A percentile compares a stretch with the other conserved stretches of the same genome.
Evolutionary conservation across 1,140 invertebrate genomes (phyloP).

Genomic region (Trinorchestia longiramus): DNA sequence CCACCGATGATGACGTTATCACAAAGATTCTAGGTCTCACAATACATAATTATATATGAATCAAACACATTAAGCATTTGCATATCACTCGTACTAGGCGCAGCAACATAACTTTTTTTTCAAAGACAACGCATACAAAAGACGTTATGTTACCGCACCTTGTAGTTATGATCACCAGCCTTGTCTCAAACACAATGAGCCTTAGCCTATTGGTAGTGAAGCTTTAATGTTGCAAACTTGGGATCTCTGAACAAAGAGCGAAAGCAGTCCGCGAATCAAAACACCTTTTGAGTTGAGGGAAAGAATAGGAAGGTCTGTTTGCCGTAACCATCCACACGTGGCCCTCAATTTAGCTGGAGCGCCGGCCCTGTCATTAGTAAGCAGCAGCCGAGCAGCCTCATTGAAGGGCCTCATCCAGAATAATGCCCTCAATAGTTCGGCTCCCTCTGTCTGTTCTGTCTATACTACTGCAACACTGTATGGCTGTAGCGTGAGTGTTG

Average conservation of each 20-base stretch:
- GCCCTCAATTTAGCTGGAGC: not conserved
- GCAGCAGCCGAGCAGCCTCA: not conserved
- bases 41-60: too few species aligned
- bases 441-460: not conserved
- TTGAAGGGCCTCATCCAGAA: not conserved
- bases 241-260: not conserved
- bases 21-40: too few species aligned
- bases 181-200: not conserved
- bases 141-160: too few species aligned
- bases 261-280: not conserved
- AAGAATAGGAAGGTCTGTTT: not conserved
- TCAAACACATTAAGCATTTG: too few species aligned
- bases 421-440: not conserved
- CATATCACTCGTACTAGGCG: too few species aligned
- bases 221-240: not conserved
- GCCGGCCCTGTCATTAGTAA: not conserved
- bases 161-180: too few species aligned
- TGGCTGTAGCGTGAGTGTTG: not conserved
- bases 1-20: too few species aligned
- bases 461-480: not conserved
- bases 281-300: not conserved
- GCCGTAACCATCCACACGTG: not conserved
- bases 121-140: too few species aligned
- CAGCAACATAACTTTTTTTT: too few species aligned
- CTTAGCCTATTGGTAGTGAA: too few species aligned